Evolutionary conservation across 2,113 vertebrate genomes (phyloP), one percentile per base, ranked within the genome.

Genomic region (Pelecanus crispus): DNA sequence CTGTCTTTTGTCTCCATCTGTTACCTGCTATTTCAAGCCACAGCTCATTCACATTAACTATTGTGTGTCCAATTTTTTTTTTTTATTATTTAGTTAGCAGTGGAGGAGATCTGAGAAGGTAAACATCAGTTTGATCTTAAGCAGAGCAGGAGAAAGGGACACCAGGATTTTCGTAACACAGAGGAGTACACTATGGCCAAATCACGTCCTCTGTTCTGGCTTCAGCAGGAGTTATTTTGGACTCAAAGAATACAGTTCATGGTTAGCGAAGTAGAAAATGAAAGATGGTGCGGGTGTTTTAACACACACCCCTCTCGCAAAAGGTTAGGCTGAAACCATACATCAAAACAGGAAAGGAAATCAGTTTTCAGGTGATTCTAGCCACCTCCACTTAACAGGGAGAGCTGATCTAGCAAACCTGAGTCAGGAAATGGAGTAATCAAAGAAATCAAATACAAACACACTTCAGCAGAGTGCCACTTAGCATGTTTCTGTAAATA

Each of bases 1-100:
- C 83, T 94, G 86, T 95, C 95, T 75, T 94, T 97, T 93, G 92
- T 96, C 96, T 96, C 95, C 86, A 94, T 94, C 96, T 97, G 96
- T 90, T 92, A 93, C 94, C 85, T 92, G 38, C 86, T 96, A 59
- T 96, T 95, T 86, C 90, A 91, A 88, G 89, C 94, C 79, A 91
- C 66, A 36, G 94, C 63, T 96, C 38, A 3, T 82, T 95, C 75
- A 72, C 49, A 22, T 96, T 96, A 97, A 97, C 94, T 87, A 81
- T 88, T 56, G 21, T 94, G 58, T 79, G 58, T 58, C 96, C 86
- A 28, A 6, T 68, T 62, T 45, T n/a, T 21, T 59, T 74, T 42
- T 58, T 19, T 71, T 85, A 44, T 8, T 89, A 56, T 16, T 68
- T 63, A 84, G 34, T 79, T 74, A 44, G 59, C 47, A 77, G 13